These are phyloP conservation scores for Hylaeus anthracinus DNA, from an alignment of 1,140 invertebrate genomes.

Conservation along the genomic window DNA sequence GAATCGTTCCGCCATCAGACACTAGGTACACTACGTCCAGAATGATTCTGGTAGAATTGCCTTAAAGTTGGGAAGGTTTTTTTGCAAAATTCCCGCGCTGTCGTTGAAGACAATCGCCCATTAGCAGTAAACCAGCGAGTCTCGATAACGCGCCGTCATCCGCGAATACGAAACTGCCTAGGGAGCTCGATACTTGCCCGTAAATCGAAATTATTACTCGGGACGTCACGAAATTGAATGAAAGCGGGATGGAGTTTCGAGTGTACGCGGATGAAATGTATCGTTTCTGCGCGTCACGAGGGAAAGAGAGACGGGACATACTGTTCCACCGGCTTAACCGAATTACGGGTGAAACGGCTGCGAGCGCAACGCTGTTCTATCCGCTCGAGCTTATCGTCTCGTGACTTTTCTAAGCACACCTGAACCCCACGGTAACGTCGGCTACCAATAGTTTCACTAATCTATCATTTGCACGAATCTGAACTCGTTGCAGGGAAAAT, in stretches of 20 bases:
- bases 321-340: slow-evolving; percentile 4
- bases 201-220: slow-evolving; percentile 48
- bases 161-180: slow-evolving; percentile 3
- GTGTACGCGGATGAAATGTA: slow-evolving; percentile 31
- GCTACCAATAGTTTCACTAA: neutral
- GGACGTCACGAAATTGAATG: slow-evolving; percentile 49
- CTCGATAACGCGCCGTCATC: slow-evolving; percentile 39
- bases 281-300: neutral
- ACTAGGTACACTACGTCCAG: too few relatives aligned
- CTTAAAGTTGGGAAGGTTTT: neutral
- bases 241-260: slow-evolving; percentile 36
- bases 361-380: slow-evolving; percentile 8
- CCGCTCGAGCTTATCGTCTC: slow-evolving; percentile 25
- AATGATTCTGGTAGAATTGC: neutral
- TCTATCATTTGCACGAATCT: neutral
- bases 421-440: neutral
- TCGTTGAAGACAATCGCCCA: slow-evolving; percentile 34
- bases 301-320: neutral
- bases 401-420: slow-evolving; percentile 32
- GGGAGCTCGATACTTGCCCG: slow-evolving; percentile 42
- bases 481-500: neutral
- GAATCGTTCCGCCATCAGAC: neutral
- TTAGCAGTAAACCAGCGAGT: slow-evolving; percentile 32
- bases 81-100: neutral
- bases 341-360: slow-evolving; percentile 33